Evolutionary conservation across 2,113 vertebrate genomes (phyloP), one percentile per base, ranked within the genome.

Genomic region (Gnathonemus longibarbis): DNA sequence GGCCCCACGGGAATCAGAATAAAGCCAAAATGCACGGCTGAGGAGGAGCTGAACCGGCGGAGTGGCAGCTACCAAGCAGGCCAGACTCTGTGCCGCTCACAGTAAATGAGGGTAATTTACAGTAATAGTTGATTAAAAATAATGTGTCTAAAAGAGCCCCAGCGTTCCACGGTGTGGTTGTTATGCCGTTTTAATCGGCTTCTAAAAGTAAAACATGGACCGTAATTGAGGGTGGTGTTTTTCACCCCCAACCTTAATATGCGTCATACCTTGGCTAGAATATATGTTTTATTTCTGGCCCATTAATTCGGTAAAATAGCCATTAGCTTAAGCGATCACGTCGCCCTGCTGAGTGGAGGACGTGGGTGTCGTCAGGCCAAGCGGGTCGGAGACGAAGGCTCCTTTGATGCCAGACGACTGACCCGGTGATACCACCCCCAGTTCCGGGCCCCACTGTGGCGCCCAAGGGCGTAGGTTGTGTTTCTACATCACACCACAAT

Each of bases 101-200:
- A 9, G 46, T 92, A 90, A 92, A 91, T 80, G 70, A 80, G 50
- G 8, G 77, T 87, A 35, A 89, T 92, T 92, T 88, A 92, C 89
- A 19, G 7, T 27, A 74, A 86, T 8, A 80, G 24, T 39, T 66
- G 89, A 17, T 49, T 84, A 89, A 87, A 84, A 91, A 88, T 58
- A 74, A 85, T 42, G 39, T 13, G 58, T 58, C 24, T 62, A 58
- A 48, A 89, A 35, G 56, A 89, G 11, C 31, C 46, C 13, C 5
- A 3, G 6, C 5, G 10, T 56, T 53, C 35, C 66, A 11, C 48
- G 13, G 42, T 89, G 39, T 89, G 17, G 42, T 56, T 53, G 35
- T 84, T 84, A 39, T 45, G 13, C 9, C 27, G 0, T 53, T 49
- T 45, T 49, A 74, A 70, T 49, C n/a, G 11, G 42, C 24, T 88